Evolutionary conservation across 2,797 vertebrate species (phyloP), one percentile per base, ranked within the genome.

Genomic region (Leptodactylus fallax): DNA sequence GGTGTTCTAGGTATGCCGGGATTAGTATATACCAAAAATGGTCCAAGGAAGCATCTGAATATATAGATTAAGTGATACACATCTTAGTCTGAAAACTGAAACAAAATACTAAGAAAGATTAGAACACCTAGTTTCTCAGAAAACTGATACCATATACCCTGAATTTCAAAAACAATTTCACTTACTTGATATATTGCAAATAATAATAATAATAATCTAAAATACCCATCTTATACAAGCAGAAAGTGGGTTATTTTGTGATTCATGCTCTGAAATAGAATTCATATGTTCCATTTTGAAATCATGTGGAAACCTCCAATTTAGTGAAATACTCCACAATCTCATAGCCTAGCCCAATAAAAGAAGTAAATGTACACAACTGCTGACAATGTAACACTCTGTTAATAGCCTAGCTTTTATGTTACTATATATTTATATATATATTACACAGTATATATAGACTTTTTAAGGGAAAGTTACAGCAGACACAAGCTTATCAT

Each of bases 131-230:
- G 60, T 23, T 23, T 79, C 17, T 12, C n/a, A 55, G 23, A 72
- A 72, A 61, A 60, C 21, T n/a, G 17, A 72, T 47, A 86, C 12
- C 7, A 8, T 53, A 12, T 79, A 58, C 45, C 49, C 69, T 58
- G 60, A 36, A 67, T 69, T 45, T 51, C 16, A 47, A 11, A 65
- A 51, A 25, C 47, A 63, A 27, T 79, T 69, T 86, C 51, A 56
- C 21, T 79, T 79, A 67, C 49, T 67, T 79, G 61, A 56, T 56
- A 55, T 60, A 79, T 21, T 16, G 63, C 47, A 23, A 47, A 16
- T 78, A 78, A 79, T 86, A 4, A 79, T 36, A 47, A 16, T 78
- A 78, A 79, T 86, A 4, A 79, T 36, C 61, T 78, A 27, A 86
- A 63, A 69, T 36, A 36, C 36, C 16, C 7, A 67, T 69, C n/a